These are phyloP conservation scores for Diachasmimorpha longicaudata DNA, from an alignment of 1,140 invertebrate genomes.

Conservation along the genomic window DNA sequence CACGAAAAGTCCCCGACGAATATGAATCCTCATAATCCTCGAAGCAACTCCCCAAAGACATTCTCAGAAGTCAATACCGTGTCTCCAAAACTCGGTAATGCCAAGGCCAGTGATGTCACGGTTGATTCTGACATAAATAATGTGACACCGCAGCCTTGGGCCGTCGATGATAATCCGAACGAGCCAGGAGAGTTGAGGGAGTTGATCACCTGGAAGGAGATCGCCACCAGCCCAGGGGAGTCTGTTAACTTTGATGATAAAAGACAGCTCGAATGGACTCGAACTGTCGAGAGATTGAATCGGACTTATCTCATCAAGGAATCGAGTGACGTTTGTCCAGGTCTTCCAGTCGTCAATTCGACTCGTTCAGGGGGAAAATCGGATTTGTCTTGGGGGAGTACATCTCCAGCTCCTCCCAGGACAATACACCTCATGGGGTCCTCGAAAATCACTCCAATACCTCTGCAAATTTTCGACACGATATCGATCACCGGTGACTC, in stretches of 20 bases:
- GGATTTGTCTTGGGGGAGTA: too few species aligned
- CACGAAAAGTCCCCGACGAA: neutral
- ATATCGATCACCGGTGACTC: constrained; percentile 15
- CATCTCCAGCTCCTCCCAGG: neutral
- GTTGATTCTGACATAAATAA: constrained; percentile 37
- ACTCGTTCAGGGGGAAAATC: neutral
- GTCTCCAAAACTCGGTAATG: constrained; percentile 32
- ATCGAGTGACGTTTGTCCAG: constrained; percentile 16
- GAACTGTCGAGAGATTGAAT: constrained; percentile 35
- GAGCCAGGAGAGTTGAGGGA: constrained; percentile 13
- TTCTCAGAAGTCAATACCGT: constrained; percentile 8
- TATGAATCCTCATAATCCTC: neutral
- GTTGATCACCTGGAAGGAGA: constrained; percentile 52
- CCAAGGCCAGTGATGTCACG: constrained; percentile 44
- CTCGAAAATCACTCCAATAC: constrained; percentile 26
- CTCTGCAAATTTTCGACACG: neutral
- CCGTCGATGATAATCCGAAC: constrained; percentile 13
- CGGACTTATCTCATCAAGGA: constrained; percentile 44
- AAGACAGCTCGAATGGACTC: constrained; percentile 16
- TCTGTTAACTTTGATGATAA: neutral
- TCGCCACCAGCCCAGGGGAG: constrained; percentile 15
- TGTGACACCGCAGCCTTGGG: constrained; percentile 45
- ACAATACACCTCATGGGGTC: neutral
- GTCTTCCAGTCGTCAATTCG: too few species aligned
- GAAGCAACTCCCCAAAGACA: constrained; percentile 12